Base-by-base conservation (phyloP, 2,113 vertebrate genomes). In the Choloepus hoffmanni region DNA sequence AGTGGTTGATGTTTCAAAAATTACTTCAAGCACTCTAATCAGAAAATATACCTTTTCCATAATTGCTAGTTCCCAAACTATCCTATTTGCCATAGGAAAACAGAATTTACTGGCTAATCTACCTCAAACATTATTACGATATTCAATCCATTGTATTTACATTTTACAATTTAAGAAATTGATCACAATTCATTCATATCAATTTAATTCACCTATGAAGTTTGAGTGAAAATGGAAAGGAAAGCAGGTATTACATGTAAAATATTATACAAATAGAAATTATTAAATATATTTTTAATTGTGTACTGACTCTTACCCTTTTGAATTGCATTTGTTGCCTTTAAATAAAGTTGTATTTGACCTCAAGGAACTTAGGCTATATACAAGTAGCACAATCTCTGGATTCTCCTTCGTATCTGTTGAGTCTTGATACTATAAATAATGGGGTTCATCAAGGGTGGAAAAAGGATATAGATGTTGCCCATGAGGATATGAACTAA, bases 391-490 rank as follows among this genome's bases (percentile, higher is more conserved):
- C 96, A 96, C 19, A 92, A 15, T 70, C 78, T 94, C 83, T 97
- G 89, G 4, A 96, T 43, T 89, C 95, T 93, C 28, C 11, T 96
- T 48, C 79, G 40, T 94, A 96, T 95, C 72, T 95, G 93, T 12
- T 96, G 89, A 5, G 93, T 92, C 90, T 95, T 96, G 33, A 95
- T 62, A 43, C 97, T 92, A 18, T 97, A 97, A 74, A 97, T 96
- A n/a, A 97, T 91, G 19, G 96, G 96, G 45, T 97, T 96, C 58
- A 97, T 93, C n/a, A 97, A 81, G 1, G 96, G 96, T 40, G 94
- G 95, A 8, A 97, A 93, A 89, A 97, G 79, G 18, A 97, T 97
- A 23, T 97, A 98, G 45, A 97, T 26, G 2, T 96, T 96, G 10
- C 97, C 95, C 88, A 97, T 89, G 13, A 92, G 83, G 33, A 97